Conservation (phyloP, 2,888 invertebrate species). For the Anaspis maculata region DNA sequence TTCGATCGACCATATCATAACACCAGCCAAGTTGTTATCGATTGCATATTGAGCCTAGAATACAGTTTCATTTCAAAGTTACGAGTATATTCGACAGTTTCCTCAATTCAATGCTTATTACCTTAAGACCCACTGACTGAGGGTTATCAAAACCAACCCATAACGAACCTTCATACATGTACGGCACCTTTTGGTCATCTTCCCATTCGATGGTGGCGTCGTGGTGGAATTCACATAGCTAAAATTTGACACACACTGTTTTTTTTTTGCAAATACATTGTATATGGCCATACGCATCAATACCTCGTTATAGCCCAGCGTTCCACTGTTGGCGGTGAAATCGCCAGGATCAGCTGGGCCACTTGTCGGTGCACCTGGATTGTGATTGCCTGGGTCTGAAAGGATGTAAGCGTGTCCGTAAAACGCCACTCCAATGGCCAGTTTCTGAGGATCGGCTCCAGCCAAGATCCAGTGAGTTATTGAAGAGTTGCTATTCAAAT, state of each 20-base stretch:
- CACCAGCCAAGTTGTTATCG: constrained; percentile 17
- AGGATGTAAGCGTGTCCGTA: constrained; percentile 3
- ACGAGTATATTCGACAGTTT: not conserved
- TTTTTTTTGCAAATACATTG: constrained; percentile 24
- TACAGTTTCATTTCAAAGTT: not conserved
- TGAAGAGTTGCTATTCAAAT: constrained; percentile 5
- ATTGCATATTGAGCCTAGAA: constrained; percentile 6
- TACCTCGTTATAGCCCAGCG: constrained; percentile 11
- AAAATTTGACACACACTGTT: constrained; percentile 18
- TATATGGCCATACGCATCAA: constrained; percentile 2
- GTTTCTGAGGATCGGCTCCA: constrained; percentile 5
- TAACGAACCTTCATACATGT: constrained; percentile 15
- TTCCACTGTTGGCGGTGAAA: constrained; percentile 9
- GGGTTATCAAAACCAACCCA: constrained; percentile 22
- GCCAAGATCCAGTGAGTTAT: constrained; percentile 5
- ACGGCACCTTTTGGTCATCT: constrained; percentile 18
- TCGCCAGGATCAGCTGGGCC: constrained; percentile 5
- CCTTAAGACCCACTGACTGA: constrained; percentile 14
- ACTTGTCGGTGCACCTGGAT: not conserved
- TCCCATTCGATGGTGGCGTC: constrained; percentile 18
- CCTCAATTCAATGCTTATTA: constrained; percentile 12
- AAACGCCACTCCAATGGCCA: constrained; percentile 3
- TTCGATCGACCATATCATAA: constrained; percentile 24
- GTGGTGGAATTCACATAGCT: constrained; percentile 15
- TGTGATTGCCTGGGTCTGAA: constrained; percentile 1